phyloP scores from a whole-genome alignment of 2,113 vertebrate species.

The Spea multiplicata region DNA sequence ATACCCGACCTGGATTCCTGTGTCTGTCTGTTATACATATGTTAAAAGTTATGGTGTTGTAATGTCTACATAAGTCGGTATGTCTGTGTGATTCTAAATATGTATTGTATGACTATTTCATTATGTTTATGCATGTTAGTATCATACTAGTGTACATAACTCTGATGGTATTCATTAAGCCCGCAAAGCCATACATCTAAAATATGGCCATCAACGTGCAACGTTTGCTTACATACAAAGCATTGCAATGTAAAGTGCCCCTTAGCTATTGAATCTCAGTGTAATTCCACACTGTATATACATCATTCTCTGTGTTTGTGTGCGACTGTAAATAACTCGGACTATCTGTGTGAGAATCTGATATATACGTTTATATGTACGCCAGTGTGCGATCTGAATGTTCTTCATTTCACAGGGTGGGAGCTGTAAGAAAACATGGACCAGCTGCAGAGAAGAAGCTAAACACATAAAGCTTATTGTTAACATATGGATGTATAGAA shows the following conservation, averaged over 20 bases:
- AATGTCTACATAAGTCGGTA: constrained; percentile 25
- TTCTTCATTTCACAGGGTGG: constrained; percentile 56
- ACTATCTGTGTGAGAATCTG: constrained; percentile 40
- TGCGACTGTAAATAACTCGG: constrained; percentile 43
- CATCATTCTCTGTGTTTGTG: constrained; percentile 37
- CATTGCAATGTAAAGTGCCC: not conserved
- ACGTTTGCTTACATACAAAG: not conserved
- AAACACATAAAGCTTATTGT: constrained; percentile 60
- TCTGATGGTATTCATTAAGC: constrained; percentile 13
- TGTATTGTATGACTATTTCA: constrained; percentile 16
- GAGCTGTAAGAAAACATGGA: constrained; percentile 57
- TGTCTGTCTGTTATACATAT: constrained; percentile 29
- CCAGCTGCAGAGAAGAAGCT: constrained; percentile 65
- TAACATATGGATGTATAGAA: constrained; percentile 59
- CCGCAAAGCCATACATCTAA: not conserved
- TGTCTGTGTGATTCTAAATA: constrained; percentile 17
- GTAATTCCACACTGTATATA: constrained; percentile 5
- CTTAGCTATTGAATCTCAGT: not conserved
- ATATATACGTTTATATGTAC: constrained; percentile 36
- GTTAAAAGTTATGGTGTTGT: constrained; percentile 24
- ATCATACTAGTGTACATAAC: constrained; percentile 31
- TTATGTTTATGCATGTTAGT: constrained; percentile 37
- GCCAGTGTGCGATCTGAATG: constrained; percentile 27
- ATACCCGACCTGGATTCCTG: constrained; percentile 17
- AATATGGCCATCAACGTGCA: not conserved